A percentile compares a stretch with the other conserved stretches of the same genome.
phyloP scores from a whole-genome alignment of 2,888 invertebrate species.

The Trachelus stipa region DNA sequence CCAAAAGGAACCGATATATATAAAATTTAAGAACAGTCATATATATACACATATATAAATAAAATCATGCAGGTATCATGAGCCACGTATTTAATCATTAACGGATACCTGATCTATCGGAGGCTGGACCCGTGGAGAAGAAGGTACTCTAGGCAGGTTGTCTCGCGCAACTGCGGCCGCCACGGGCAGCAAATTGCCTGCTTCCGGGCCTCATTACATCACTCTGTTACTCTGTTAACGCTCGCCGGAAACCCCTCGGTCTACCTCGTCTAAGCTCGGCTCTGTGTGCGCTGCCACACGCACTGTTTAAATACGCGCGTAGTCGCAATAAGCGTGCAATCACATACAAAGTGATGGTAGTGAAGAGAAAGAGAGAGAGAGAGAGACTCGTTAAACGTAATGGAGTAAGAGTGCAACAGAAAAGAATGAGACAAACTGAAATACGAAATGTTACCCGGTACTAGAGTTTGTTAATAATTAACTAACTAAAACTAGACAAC shows the following conservation, averaged over 20 bases:
- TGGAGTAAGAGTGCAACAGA: neutral
- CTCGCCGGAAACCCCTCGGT: slow-evolving; percentile 66
- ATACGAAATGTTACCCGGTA: neutral
- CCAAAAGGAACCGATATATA: neutral
- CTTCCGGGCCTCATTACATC: slow-evolving; percentile 68
- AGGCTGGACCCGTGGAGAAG: slow-evolving; percentile 52
- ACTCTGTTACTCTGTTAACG: slow-evolving; percentile 68
- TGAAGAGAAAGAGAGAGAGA: neutral
- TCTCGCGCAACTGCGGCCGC: slow-evolving; percentile 64
- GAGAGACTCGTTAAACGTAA: neutral
- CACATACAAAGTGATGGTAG: neutral
- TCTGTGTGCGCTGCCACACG: slow-evolving; percentile 36
- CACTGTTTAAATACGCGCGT: slow-evolving; percentile 46
- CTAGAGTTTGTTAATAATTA: neutral
- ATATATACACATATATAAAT: neutral
- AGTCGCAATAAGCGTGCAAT: slow-evolving; percentile 39
- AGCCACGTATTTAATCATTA: neutral
- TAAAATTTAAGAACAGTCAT: neutral
- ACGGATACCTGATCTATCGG: slow-evolving; percentile 32
- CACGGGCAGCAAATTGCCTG: slow-evolving; percentile 66
- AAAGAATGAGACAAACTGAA: neutral
- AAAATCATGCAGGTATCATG: neutral
- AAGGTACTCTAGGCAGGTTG: slow-evolving; percentile 61
- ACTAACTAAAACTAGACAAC: neutral
- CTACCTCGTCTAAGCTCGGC: slow-evolving; percentile 60